Base-by-base conservation (phyloP, 1,140 invertebrate genomes). In the Acromyrmex heyeri region DNA sequence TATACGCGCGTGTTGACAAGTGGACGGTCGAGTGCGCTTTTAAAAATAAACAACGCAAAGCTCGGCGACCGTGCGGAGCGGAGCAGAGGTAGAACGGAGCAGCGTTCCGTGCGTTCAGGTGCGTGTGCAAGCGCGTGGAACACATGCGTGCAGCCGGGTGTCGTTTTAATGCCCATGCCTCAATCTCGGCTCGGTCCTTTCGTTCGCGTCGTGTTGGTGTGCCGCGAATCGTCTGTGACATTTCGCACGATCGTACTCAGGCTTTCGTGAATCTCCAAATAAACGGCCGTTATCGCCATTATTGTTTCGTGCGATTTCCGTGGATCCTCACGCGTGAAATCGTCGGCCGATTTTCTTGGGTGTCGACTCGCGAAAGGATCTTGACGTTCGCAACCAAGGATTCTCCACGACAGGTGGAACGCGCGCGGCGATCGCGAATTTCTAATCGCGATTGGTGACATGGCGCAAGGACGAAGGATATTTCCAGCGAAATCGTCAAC, bases 41-140 rank as follows among this genome's bases (percentile, higher is more conserved):
- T 5, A 69, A 79, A 81, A 81, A 81, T 34, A 81, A 81, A 81
- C 77, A 81, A 50, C n/a, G 48, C n/a, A 50, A 57, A 70, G 38
- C 67, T 38, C 27, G 24, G n/a, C 30, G 21, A 7, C 21, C 18
- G 18, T 24, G 64, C 44, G 10, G 12, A 21, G n/a, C 44, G 16
- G 16, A 50, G 30, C 48, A 70, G 64, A 81, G 48, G 64, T 81
- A 64, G 64, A 50, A 79, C n/a, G 18, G 7, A 14, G 14, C 34
- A 16, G 24, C 59, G 21, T 61, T 30, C 16, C 30, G 2, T 24
- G 48, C 21, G 30, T 61, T n/a, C 38, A 34, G n/a, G 72, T 65
- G 61, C 18, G 61, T 30, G 61, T 55, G 38, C 57, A 24, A 14
- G 8, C 10, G 24, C 48, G 18, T 34, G 44, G 24, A 34, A 64